phyloP scores from a whole-genome alignment of 2,797 vertebrate genomes.

The Manis pentadactyla region DNA sequence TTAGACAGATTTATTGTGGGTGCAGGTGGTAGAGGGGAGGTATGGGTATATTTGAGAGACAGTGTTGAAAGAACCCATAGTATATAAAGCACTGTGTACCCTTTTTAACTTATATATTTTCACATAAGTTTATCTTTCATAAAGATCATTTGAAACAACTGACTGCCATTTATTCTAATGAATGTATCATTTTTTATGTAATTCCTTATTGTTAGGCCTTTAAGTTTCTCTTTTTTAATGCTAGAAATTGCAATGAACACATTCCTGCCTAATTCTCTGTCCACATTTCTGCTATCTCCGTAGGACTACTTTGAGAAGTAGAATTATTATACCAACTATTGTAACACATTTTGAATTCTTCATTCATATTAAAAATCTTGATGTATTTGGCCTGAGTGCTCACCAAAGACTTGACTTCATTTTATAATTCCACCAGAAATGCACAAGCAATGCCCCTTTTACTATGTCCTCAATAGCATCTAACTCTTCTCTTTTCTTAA shows the following conservation, averaged over 20 bases:
- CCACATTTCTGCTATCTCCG: neutral
- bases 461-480: neutral
- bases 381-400: neutral
- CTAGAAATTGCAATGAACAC: neutral
- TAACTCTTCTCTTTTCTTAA: slow-evolving; percentile 13
- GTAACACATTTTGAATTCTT: slow-evolving; percentile 31
- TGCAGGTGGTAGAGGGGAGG: neutral
- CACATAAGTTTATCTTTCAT: neutral
- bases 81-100: neutral
- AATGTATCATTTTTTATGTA: neutral
- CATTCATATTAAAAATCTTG: neutral
- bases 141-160: slow-evolving; percentile 24
- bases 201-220: neutral
- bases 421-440: neutral
- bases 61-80: neutral
- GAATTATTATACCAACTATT: slow-evolving; percentile 21
- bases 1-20: neutral
- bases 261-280: neutral
- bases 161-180: neutral
- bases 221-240: slow-evolving; percentile 28
- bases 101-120: slow-evolving; percentile 27
- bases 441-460: neutral
- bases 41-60: neutral
- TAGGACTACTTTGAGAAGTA: neutral
- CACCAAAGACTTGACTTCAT: neutral